Base-by-base conservation (phyloP, 92 coral and sea anemone species). In the Anthopleura xanthogrammica region DNA sequence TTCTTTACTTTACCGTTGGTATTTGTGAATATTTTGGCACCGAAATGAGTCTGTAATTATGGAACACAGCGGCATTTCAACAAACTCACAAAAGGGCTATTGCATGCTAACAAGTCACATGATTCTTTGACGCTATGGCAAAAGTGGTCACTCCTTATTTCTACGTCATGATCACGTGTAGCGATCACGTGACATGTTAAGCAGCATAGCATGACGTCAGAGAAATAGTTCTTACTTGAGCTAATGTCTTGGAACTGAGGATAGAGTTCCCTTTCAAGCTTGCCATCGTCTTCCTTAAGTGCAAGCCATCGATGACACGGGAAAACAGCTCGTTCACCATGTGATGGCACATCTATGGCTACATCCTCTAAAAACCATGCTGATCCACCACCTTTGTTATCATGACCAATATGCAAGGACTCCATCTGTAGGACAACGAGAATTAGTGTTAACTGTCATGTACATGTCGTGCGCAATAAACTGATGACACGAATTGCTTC, bases 251-350 rank as follows among this genome's bases (percentile, higher is more conserved):
- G 76, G 46, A 87, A 91, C 62, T 90, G 93, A 7, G 99, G 95
- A 75, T 88, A 89, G 82, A 96, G 70, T 50, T 94, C 99, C 57
- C 99, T 81, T 78, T 96, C 99, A 71, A 90, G 90, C 77, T 89
- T 90, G 52, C 98, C 94, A 90, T 95, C 98, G 65, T 95, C 98
- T 80, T 95, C 98, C 79, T 95, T 98, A 14, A 89, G 87, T 20
- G 96, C 99, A 22, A 95, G 86, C 98, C 98, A 95, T 41, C 98
- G 98, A 80, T 95, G 98, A 77, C 98, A 95, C 12, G 98, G 93
- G 65, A 96, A 94, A 82, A 90, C 92, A 78, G 95, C 90, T 58
- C 85, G 88, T 64, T 94, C 95, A 55, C 98, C 98, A 87, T 90
- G 98, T 83, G 98, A 95, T 19, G 98, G 98, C 52, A 92, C 83